Evolutionary conservation across 2,113 vertebrate genomes (phyloP).

Genomic region (Lamprotornis superbus): DNA sequence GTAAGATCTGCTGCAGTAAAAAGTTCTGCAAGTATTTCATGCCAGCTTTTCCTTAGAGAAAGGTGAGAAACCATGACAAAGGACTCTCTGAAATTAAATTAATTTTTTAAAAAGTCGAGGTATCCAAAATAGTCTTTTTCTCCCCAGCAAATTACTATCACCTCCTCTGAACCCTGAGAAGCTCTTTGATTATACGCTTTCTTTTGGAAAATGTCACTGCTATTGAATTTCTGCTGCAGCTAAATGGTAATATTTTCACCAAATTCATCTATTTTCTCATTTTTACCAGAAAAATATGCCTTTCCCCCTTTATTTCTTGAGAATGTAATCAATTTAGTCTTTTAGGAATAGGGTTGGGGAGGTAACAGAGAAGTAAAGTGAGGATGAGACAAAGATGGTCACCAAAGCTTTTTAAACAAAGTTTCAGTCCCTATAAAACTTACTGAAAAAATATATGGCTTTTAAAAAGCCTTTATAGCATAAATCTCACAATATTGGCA

Average conservation of each 20-base stretch:
- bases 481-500: neutral
- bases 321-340: neutral
- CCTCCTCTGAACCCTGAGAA: neutral
- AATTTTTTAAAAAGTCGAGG: neutral
- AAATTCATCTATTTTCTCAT: neutral
- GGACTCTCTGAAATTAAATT: neutral
- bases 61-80: neutral
- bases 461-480: neutral
- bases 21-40: neutral
- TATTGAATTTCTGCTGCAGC: neutral
- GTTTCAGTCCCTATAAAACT: neutral
- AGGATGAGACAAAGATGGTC: neutral
- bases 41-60: neutral
- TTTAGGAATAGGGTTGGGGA: neutral
- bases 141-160: neutral
- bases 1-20: neutral
- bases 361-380: neutral
- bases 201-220: neutral
- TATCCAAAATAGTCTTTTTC: fast-evolving
- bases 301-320: neutral
- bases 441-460: neutral
- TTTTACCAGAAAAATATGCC: neutral
- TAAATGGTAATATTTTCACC: neutral
- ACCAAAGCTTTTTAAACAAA: neutral
- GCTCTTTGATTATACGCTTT: neutral